A percentile compares a stretch with the other conserved stretches of the same genome.
These are phyloP conservation scores for Myiothlypis chrysogaster DNA, from an alignment of 2,797 vertebrate species.

Conservation along the genomic window DNA sequence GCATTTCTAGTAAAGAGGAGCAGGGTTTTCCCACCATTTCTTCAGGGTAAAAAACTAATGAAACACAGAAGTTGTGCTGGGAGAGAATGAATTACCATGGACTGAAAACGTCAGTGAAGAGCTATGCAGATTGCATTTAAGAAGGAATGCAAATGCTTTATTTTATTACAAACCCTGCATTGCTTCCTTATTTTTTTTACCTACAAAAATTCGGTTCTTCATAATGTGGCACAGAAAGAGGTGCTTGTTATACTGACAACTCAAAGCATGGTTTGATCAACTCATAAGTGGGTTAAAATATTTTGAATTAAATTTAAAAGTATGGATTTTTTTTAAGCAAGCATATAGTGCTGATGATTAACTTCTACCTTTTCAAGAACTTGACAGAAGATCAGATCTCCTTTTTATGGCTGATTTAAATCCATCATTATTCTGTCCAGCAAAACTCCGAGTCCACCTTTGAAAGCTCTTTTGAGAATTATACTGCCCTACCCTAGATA, in stretches of 20 bases:
- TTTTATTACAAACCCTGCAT: background rate
- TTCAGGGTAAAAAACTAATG: background rate
- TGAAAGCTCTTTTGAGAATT: slow-evolving; percentile 47
- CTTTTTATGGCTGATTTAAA: slow-evolving; percentile 29
- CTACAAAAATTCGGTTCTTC: background rate
- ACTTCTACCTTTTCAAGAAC: slow-evolving; percentile 7
- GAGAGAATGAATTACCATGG: background rate
- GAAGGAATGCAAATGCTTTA: background rate
- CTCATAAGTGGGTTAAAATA: background rate
- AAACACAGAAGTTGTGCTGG: background rate
- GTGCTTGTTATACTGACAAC: background rate
- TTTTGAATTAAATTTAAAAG: background rate
- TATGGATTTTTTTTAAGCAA: slow-evolving; percentile 26
- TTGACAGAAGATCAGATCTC: slow-evolving; percentile 22
- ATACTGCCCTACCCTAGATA: background rate
- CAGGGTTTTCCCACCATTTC: background rate
- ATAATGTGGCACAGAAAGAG: background rate
- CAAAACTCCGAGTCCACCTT: slow-evolving; percentile 17
- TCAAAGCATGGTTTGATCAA: background rate
- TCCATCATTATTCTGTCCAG: slow-evolving; percentile 33
- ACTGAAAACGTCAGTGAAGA: background rate
- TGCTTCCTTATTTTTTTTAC: background rate
- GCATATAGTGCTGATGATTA: background rate
- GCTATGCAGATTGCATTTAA: background rate
- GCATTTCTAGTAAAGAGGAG: background rate